Evolutionary conservation across 1,140 invertebrate genomes (phyloP).

Genomic region (Mya arenaria): DNA sequence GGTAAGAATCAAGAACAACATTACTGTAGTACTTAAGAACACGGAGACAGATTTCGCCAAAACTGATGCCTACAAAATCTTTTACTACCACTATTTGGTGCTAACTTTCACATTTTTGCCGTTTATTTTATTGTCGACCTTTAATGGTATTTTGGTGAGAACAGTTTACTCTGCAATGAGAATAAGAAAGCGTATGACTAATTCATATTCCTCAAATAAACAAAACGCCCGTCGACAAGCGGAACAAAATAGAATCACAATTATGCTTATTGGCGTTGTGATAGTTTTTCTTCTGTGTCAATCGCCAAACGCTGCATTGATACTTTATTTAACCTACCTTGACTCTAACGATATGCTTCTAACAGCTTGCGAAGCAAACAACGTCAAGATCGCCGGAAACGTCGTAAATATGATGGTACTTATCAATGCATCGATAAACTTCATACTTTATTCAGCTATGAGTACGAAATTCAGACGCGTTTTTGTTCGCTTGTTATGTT

Average conservation of each 20-base stretch:
- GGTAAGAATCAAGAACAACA: slow-evolving; percentile 2
- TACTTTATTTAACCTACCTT: slow-evolving; percentile 58
- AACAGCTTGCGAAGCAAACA: slow-evolving; percentile 34
- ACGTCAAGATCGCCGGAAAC: slow-evolving; percentile 84
- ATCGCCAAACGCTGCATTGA: slow-evolving; percentile 84
- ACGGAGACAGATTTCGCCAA: slow-evolving; percentile 65
- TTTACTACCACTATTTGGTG: slow-evolving; percentile 86
- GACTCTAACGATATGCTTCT: background rate
- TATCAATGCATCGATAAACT: slow-evolving; percentile 88
- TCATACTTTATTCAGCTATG: slow-evolving; percentile 89
- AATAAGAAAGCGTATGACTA: slow-evolving; percentile 83
- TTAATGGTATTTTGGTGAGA: slow-evolving; percentile 88
- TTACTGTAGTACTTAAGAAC: background rate
- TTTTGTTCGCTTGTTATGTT: slow-evolving; percentile 85
- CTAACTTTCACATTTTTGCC: slow-evolving; percentile 86
- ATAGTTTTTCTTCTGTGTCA: slow-evolving; percentile 89
- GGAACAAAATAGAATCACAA: slow-evolving; percentile 84
- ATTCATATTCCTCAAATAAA: slow-evolving; percentile 8
- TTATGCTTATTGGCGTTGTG: slow-evolving; percentile 88
- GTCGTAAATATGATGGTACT: slow-evolving; percentile 87
- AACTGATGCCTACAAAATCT: slow-evolving; percentile 83
- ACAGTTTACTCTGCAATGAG: slow-evolving; percentile 84
- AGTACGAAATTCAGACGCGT: slow-evolving; percentile 89
- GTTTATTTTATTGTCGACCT: slow-evolving; percentile 85
- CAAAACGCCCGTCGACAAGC: slow-evolving; percentile 42